Conservation (phyloP, 2,797 vertebrate species). For the Sciurus carolinensis region DNA sequence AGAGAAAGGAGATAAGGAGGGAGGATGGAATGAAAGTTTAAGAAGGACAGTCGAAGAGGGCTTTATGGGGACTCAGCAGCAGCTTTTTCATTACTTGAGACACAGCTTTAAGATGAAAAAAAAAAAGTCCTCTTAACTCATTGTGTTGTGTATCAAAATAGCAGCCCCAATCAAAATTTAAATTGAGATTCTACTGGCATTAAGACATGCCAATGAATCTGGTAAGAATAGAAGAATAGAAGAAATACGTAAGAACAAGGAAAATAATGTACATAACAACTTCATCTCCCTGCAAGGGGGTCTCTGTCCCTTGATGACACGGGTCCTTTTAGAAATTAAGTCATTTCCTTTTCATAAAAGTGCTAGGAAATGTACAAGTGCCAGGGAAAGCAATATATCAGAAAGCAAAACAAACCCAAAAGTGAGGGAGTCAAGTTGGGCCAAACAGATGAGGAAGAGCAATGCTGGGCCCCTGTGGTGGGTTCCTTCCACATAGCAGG, state of each 20-base stretch:
- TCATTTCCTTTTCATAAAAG: slow-evolving; percentile 41
- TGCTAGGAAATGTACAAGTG: slow-evolving; percentile 2
- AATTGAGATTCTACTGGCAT: not conserved
- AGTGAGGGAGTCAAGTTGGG: not conserved
- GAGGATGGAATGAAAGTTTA: not conserved
- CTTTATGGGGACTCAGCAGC: not conserved
- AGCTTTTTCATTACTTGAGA: not conserved
- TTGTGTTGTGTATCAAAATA: not conserved
- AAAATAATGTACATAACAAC: not conserved
- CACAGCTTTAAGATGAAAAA: not conserved
- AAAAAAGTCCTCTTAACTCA: not conserved
- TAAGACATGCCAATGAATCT: slow-evolving; percentile 21
- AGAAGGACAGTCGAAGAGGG: not conserved
- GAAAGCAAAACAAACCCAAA: slow-evolving; percentile 56
- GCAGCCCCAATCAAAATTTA: not conserved
- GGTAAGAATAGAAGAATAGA: not conserved
- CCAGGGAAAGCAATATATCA: not conserved
- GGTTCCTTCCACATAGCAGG: not conserved
- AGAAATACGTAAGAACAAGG: slow-evolving; percentile 45
- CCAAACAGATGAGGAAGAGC: not conserved
- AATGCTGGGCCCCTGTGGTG: not conserved
- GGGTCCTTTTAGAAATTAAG: slow-evolving; percentile 37
- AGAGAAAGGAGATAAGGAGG: not conserved
- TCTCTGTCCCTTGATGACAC: not conserved
- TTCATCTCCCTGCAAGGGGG: not conserved